These are phyloP conservation scores for Haplochromis burtoni DNA, from an alignment of 2,113 vertebrate species.

Conservation along the genomic window DNA sequence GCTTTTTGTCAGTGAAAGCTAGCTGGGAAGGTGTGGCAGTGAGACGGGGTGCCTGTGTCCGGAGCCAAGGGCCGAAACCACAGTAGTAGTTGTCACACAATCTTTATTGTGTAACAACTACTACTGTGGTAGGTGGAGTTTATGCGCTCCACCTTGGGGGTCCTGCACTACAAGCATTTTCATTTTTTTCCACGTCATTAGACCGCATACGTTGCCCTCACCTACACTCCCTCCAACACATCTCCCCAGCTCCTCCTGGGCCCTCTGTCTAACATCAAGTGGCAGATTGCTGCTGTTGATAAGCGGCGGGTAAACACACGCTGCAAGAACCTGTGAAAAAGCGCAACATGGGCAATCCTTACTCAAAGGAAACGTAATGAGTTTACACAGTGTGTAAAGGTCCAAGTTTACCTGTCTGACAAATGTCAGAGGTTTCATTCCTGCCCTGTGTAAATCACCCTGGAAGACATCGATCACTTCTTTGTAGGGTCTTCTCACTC, in stretches of 20 bases:
- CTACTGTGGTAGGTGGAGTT: neutral
- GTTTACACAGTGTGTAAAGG: neutral
- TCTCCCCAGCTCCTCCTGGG: slow-evolving; percentile 28
- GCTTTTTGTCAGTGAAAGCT: neutral
- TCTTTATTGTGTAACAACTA: too few species aligned
- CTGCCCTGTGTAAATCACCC: slow-evolving; percentile 46
- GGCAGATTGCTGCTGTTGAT: slow-evolving; percentile 42
- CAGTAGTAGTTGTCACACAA: neutral
- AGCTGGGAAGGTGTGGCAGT: neutral
- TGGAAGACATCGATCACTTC: slow-evolving; percentile 47
- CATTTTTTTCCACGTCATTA: rapidly evolving
- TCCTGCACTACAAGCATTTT: neutral
- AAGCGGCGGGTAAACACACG: slow-evolving; percentile 64
- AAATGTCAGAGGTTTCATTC: slow-evolving; percentile 66
- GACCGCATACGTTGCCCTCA: slow-evolving; percentile 3
- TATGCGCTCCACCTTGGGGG: neutral
- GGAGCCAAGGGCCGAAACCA: rapidly evolving
- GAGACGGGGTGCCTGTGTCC: neutral
- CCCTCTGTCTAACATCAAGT: slow-evolving; percentile 52
- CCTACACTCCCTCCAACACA: slow-evolving; percentile 62
- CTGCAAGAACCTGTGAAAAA: slow-evolving; percentile 59
- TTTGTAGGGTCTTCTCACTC: slow-evolving; percentile 40
- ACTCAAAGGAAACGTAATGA: rapidly evolving
- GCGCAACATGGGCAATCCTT: neutral
- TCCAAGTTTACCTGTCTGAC: slow-evolving; percentile 61